Evolutionary conservation across 2,113 vertebrate species (phyloP).

Genomic region (Grantiella picta): DNA sequence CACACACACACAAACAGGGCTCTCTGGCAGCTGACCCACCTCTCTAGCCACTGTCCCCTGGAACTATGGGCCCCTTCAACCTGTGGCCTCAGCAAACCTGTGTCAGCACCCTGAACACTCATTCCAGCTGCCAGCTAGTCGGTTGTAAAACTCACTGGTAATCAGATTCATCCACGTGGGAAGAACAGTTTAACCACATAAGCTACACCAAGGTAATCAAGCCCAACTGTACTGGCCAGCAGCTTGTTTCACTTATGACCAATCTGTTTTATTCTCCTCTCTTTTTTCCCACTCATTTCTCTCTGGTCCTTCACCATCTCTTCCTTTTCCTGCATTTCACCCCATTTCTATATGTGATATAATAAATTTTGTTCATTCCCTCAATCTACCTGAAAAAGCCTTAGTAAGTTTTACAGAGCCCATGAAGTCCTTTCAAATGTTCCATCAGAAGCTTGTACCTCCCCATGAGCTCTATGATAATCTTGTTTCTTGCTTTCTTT

Average conservation of each 20-base stretch:
- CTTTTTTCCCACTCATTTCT: background rate
- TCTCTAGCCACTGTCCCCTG: background rate
- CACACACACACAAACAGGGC: fast-evolving
- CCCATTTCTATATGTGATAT: background rate
- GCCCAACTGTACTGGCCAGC: background rate
- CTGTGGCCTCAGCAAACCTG: fast-evolving
- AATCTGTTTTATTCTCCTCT: background rate
- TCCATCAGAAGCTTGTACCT: background rate
- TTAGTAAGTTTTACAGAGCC: background rate
- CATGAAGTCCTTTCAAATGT: background rate
- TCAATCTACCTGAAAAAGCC: background rate
- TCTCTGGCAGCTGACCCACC: background rate
- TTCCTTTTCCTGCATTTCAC: background rate
- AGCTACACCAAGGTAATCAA: background rate
- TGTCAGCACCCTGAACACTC: background rate
- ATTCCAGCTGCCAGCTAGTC: background rate
- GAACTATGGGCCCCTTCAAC: fast-evolving
- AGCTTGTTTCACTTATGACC: background rate
- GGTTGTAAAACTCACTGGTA: background rate
- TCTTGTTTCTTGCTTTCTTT: background rate
- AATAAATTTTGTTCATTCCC: background rate
- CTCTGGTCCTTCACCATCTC: background rate
- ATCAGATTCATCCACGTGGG: background rate
- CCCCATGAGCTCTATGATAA: background rate
- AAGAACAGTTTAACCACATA: background rate